Evolutionary conservation across 1,140 invertebrate genomes (phyloP).

Genomic region (Liolophura sinensis): DNA sequence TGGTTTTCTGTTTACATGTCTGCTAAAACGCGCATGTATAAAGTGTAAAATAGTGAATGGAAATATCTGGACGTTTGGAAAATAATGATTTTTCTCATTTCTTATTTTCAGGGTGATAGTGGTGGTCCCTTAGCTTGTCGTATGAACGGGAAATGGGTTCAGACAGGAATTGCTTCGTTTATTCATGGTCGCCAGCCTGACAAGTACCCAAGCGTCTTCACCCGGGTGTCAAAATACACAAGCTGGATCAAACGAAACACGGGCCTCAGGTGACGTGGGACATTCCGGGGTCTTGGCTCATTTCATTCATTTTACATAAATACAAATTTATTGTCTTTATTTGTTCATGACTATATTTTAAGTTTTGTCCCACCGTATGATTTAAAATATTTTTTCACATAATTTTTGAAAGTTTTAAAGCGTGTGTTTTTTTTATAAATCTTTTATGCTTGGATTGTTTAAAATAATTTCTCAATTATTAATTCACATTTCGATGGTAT

Average conservation of each 20-base stretch:
- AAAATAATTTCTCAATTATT: no score
- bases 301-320: no score
- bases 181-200: conserved; percentile 35
- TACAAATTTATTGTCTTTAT: no score
- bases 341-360: no score
- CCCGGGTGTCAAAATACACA: conserved; percentile 37
- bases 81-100: not conserved
- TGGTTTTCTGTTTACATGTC: conserved; percentile 2
- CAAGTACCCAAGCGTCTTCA: conserved; percentile 47
- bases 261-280: not conserved
- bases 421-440: no score
- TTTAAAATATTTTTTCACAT: no score
- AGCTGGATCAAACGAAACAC: conserved; percentile 42
- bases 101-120: conserved; percentile 45
- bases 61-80: not conserved
- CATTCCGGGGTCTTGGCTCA: no score
- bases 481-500: no score
- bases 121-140: conserved; percentile 50
- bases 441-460: no score
- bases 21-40: not conserved
- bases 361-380: no score
- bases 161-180: conserved; percentile 52
- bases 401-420: no score
- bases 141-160: conserved; percentile 26
- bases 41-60: not conserved